phyloP scores from a whole-genome alignment of 2,888 invertebrate species.

The Eupithecia pulchellata region DNA sequence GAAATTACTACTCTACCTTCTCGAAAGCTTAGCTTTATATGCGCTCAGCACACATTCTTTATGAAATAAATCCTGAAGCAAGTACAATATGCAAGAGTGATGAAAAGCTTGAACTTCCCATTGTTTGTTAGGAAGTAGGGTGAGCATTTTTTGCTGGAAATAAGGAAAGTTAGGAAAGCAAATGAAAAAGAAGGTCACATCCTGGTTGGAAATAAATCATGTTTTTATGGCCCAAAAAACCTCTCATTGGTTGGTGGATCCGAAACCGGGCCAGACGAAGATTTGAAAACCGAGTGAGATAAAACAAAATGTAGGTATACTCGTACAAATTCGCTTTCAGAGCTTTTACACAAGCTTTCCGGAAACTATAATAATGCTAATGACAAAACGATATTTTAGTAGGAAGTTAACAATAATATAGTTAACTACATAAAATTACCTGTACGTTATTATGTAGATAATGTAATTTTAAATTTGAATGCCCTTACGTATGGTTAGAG shows the following conservation, averaged over 20 bases:
- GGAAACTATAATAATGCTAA: not conserved
- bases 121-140: conserved; percentile 47
- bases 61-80: conserved; percentile 28
- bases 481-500: too few species aligned
- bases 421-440: too few species aligned
- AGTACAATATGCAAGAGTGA: conserved; percentile 45
- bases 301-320: too few species aligned
- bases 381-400: not conserved
- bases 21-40: conserved; percentile 6
- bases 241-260: not conserved
- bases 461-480: too few species aligned
- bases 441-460: too few species aligned
- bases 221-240: not conserved
- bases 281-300: not conserved
- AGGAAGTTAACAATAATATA: too few species aligned
- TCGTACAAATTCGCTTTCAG: too few species aligned
- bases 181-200: not conserved
- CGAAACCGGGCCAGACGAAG: not conserved
- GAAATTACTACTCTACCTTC: not conserved
- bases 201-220: not conserved
- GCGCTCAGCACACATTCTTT: conserved; percentile 14
- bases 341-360: not conserved
- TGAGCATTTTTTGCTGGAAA: conserved; percentile 33
- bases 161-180: conserved; percentile 25
- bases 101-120: conserved; percentile 56